Evolutionary conservation across 1,140 invertebrate genomes (phyloP).

Genomic region (Ceratina australensis): DNA sequence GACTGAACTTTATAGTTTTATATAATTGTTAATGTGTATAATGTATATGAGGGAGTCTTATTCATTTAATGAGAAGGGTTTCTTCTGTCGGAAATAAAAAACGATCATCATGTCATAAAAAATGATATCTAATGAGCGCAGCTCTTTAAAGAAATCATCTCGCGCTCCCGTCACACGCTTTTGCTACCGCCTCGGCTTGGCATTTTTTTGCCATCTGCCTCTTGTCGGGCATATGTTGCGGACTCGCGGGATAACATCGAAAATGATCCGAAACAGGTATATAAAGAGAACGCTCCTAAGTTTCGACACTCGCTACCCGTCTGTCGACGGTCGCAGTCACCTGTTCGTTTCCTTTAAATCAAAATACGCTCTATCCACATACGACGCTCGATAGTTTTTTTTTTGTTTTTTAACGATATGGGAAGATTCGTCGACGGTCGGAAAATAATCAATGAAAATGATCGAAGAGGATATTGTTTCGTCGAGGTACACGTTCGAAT

Average conservation of each 20-base stretch:
- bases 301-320: slow-evolving; percentile 68
- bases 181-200: slow-evolving; percentile 37
- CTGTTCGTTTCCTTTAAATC: slow-evolving; percentile 72
- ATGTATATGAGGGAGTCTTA: too few relatives aligned
- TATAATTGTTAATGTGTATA: too few relatives aligned
- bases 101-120: too few relatives aligned
- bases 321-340: slow-evolving; percentile 74
- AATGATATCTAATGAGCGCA: background rate
- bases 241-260: slow-evolving; percentile 58
- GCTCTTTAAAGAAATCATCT: slow-evolving; percentile 32
- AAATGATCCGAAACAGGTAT: slow-evolving; percentile 60
- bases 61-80: too few relatives aligned
- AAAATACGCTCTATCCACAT: slow-evolving; percentile 47
- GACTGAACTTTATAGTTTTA: too few relatives aligned
- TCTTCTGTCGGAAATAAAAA: too few relatives aligned
- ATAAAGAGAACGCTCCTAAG: slow-evolving; percentile 30
- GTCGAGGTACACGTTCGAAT: too few relatives aligned
- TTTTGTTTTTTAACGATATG: too few relatives aligned
- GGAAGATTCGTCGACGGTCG: too few relatives aligned
- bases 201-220: slow-evolving; percentile 67
- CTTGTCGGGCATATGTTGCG: slow-evolving; percentile 70
- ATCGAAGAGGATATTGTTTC: background rate
- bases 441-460: background rate
- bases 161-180: slow-evolving; percentile 44
- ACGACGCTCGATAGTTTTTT: too few relatives aligned